phyloP scores from a whole-genome alignment of 2,888 invertebrate species.

The Perizoma affinitatum region DNA sequence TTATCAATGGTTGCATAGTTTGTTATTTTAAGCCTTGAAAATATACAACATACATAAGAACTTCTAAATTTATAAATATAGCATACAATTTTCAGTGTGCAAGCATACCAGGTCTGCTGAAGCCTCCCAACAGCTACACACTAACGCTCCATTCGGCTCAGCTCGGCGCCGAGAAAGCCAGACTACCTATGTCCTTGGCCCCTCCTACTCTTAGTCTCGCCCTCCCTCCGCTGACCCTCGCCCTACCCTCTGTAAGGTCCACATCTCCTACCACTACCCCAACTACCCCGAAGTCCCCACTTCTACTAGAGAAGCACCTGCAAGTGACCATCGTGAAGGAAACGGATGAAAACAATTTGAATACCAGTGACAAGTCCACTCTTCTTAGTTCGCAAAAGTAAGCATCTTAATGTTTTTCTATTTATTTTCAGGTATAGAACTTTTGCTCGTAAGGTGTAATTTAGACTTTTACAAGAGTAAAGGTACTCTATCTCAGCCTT shows the following conservation, averaged over 20 bases:
- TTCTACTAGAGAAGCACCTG: conserved; percentile 72
- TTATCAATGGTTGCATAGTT: too few relatives aligned
- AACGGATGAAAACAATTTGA: conserved; percentile 73
- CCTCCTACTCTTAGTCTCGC: conserved; percentile 53
- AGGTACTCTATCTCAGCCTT: too few relatives aligned
- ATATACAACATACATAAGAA: too few relatives aligned
- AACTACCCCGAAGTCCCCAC: conserved; percentile 66
- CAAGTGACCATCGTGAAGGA: conserved; percentile 73
- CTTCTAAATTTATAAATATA: too few relatives aligned
- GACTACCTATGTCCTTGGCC: conserved; percentile 61
- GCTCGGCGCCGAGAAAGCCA: conserved; percentile 68
- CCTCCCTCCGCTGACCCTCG: conserved; percentile 58
- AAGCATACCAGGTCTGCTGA: conserved; percentile 87
- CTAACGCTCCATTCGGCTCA: conserved; percentile 75
- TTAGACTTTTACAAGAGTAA: too few relatives aligned
- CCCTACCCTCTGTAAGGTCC: conserved; percentile 60
- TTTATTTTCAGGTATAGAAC: too few relatives aligned
- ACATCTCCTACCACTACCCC: conserved; percentile 66
- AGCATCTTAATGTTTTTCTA: conserved; percentile 41
- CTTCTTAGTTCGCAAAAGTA: conserved; percentile 79
- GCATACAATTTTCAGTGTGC: conserved; percentile 66
- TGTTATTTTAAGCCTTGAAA: too few relatives aligned
- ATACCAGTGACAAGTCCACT: conserved; percentile 76
- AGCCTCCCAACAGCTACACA: conserved; percentile 86
- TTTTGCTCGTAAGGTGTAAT: too few relatives aligned